A percentile compares a stretch with the other conserved stretches of the same genome.
phyloP scores from a whole-genome alignment of 2,888 invertebrate genomes.

The Dioctria linearis region DNA sequence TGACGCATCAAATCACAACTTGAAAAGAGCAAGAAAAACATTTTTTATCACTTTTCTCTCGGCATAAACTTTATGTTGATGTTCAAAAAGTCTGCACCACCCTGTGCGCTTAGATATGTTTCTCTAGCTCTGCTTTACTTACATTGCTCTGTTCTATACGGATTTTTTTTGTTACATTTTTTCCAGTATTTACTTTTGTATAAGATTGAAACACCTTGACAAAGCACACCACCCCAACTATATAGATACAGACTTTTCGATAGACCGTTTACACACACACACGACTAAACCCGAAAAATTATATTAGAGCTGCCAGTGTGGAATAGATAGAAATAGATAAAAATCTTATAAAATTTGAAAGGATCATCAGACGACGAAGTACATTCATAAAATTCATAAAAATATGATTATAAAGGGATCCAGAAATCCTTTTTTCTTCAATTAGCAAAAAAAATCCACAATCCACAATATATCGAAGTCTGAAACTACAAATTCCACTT shows the following conservation, averaged over 20 bases:
- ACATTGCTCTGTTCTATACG: background rate
- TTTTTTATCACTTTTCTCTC: background rate
- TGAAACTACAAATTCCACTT: too few species aligned
- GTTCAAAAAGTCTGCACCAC: slow-evolving; percentile 3
- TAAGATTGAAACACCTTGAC: background rate
- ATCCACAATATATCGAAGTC: too few species aligned
- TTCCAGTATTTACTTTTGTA: slow-evolving; percentile 36
- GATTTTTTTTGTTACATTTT: slow-evolving; percentile 44
- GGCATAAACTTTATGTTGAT: background rate
- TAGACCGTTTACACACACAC: slow-evolving; percentile 22
- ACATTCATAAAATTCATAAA: too few species aligned
- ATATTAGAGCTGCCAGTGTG: background rate
- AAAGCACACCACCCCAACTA: slow-evolving; percentile 41
- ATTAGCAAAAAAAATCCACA: too few species aligned
- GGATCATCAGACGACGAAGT: too few species aligned
- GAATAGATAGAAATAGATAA: slow-evolving; percentile 15
- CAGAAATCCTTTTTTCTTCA: too few species aligned
- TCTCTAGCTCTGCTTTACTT: slow-evolving; percentile 10
- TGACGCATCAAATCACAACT: slow-evolving; percentile 45
- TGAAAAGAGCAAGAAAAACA: slow-evolving; percentile 11
- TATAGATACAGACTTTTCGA: slow-evolving; percentile 8
- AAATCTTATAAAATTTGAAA: background rate
- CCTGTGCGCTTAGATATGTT: slow-evolving; percentile 28
- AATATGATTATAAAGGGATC: too few species aligned
- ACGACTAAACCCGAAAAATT: background rate